Evolutionary conservation across 35 echinoderm and acorn worm genomes (phyloP), one percentile per base, ranked within the genome.

Genomic region (Apostichopus californicus): DNA sequence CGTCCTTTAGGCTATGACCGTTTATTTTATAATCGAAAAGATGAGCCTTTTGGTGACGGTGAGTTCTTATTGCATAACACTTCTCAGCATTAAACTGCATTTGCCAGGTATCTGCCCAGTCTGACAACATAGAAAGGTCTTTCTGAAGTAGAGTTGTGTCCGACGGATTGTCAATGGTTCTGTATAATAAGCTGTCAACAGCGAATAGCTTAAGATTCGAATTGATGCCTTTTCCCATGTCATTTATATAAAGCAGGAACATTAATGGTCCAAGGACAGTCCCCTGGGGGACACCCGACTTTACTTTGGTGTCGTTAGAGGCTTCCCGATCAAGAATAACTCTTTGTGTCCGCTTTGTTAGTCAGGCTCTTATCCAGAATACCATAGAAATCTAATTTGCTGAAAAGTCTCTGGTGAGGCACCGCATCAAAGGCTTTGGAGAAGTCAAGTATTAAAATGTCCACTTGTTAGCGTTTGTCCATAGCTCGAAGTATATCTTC

Each of bases 361-460:
- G 83, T 12, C 70, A 93, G 15, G 77, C 26, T 9, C 57, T 13
- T n/a, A 93, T 87, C 92, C 92, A 93, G 13, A 21, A 93, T 93
- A 60, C 92, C 83, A 88, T 93, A 92, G 9, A 22, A 21, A 34
- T 70, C 68, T 5, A 92, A 24, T 92, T 92, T 92, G 14, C 25
- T 5, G 20, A 88, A 56, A 34, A 93, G 73, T 21, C 85, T 15
- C 3, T 93, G 34, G n/a, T 93, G 92, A 6, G 83, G 78, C 28
- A 93, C 83, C 6, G 92, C 83, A 25, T 92, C 55, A 79, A 92
- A 92, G 8, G 90, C 90, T 81, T 92, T 92, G 46, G 52, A 79
- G 58, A 93, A 93, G 60, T 93, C 83, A 25, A 93, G 70, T 8
- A 87, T 93, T 78, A 87, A 72, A 66, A 93, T 56, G 77, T 93